Evolutionary conservation across 2,113 vertebrate genomes (phyloP).

Genomic region (Lagopus muta): DNA sequence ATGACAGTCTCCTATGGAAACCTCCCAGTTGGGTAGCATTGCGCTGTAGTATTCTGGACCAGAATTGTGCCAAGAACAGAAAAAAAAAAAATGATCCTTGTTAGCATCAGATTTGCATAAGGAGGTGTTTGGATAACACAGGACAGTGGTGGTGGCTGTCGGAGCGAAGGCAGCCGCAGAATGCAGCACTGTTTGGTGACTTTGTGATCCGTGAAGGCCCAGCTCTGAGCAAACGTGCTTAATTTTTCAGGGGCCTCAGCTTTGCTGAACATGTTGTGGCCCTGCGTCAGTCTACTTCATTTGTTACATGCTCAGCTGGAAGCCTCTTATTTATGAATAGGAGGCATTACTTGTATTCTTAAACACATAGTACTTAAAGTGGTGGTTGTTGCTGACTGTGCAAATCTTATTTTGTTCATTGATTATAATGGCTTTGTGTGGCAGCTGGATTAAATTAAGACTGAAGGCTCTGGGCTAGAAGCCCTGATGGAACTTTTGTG

Average conservation of each 20-base stretch:
- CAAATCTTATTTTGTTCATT: constrained; percentile 64
- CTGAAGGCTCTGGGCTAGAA: constrained; percentile 64
- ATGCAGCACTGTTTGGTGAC: not conserved
- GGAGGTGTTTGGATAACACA: not conserved
- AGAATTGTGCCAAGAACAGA: not conserved
- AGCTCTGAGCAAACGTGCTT: not conserved
- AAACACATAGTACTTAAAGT: constrained; percentile 37
- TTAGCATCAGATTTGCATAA: not conserved
- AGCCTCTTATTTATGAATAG: constrained; percentile 57
- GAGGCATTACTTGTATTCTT: constrained; percentile 34
- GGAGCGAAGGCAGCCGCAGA: not conserved
- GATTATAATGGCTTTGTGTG: constrained; percentile 63
- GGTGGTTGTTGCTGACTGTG: constrained; percentile 29
- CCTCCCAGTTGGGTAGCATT: not conserved
- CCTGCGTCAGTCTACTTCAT: not conserved
- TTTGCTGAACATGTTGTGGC: not conserved
- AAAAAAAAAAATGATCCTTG: not conserved
- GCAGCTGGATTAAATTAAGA: constrained; percentile 71
- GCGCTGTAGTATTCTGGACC: not conserved
- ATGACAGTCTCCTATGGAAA: not conserved
- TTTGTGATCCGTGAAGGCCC: not conserved
- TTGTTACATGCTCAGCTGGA: constrained; percentile 28
- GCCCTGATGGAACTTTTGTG: constrained; percentile 63
- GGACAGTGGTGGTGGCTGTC: not conserved
- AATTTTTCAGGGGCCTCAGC: not conserved